These are phyloP conservation scores for Triplophysa siluroides DNA, from an alignment of 2,113 vertebrate genomes.

Conservation along the genomic window DNA sequence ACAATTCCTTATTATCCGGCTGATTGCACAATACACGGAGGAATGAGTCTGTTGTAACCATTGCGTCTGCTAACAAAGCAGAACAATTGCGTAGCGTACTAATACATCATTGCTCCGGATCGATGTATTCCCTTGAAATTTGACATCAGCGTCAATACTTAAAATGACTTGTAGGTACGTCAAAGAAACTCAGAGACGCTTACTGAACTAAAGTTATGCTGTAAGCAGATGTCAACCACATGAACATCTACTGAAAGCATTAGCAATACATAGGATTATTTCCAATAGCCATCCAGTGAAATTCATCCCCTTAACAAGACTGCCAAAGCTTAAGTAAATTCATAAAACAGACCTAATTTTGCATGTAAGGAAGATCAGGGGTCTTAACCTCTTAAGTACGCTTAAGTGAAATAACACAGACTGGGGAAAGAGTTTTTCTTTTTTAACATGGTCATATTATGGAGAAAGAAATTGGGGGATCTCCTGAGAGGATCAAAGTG, in stretches of 20 bases:
- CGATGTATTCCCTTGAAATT: slow-evolving; percentile 17
- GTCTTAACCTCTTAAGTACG: slow-evolving; percentile 30
- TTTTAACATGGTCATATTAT: not conserved
- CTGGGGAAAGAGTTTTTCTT: not conserved
- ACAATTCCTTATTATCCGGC: slow-evolving; percentile 18
- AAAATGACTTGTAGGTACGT: slow-evolving; percentile 6
- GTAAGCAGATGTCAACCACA: not conserved
- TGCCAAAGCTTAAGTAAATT: slow-evolving; percentile 26
- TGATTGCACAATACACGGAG: slow-evolving; percentile 3
- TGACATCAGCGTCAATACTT: not conserved
- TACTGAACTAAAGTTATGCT: slow-evolving; percentile 4
- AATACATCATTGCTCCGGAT: not conserved
- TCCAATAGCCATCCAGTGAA: slow-evolving; percentile 6
- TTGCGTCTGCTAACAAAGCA: not conserved
- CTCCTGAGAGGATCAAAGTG: not conserved
- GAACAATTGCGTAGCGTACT: not conserved
- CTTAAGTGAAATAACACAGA: slow-evolving; percentile 42
- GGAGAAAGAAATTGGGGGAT: not conserved
- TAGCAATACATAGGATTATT: slow-evolving; percentile 12
- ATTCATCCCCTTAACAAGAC: slow-evolving; percentile 26
- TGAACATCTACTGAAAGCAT: not conserved
- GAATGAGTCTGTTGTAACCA: slow-evolving; percentile 3
- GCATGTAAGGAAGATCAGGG: slow-evolving; percentile 13
- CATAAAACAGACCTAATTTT: slow-evolving; percentile 40
- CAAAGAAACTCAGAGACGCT: not conserved